Base-by-base conservation (phyloP, 2,888 invertebrate species). In the Tanypteryx hageni region DNA sequence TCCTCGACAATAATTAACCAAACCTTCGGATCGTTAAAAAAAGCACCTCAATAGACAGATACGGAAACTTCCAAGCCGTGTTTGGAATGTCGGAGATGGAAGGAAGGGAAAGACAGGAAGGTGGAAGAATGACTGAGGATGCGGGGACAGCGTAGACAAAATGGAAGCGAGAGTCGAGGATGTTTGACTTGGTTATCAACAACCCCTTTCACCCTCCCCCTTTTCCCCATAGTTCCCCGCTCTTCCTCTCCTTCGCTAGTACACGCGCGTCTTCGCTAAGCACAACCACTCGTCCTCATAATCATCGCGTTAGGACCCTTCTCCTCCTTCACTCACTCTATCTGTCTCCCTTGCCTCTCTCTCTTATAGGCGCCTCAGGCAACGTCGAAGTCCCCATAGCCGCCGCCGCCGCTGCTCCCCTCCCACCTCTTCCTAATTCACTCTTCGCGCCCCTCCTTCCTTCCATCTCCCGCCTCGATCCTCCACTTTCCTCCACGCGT, bases 1-100 rank as follows among this genome's bases (percentile, higher is more conserved):
- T 27, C 76, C 27, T 14, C 76, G 76, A 76, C 76, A 76, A 76
- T 76, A 76, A 76, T 76, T 76, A 76, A 76, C 76, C 76, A 11
- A 76, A 27, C 76, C 76, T 22, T 11, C 7, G 27, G 76, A 76
- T 76, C 76, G 76, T 76, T 76, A 76, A 22, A 44, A 44, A 44
- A 44, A 76, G 22, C 76, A 76, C 76, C 76, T 76, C 68, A 18
- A 68, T 18, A 68, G 22, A 68, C 7, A 27, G 76, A 76, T 22
- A 27, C 10, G 22, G 13, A 22, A 76, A 76, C 22, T 27, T n/a
- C 22, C 5, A 76, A 8, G 76, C 44, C 44, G 44, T 44, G 44
- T 44, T 3, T 1, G 44, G 44, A 44, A 44, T 5, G 44, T 44
- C 44, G 44, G 44, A 3, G 44, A 44, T 44, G 44, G 5, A 44